Conservation (phyloP, 2,113 vertebrate genomes). For the Glaucidium brasilianum region DNA sequence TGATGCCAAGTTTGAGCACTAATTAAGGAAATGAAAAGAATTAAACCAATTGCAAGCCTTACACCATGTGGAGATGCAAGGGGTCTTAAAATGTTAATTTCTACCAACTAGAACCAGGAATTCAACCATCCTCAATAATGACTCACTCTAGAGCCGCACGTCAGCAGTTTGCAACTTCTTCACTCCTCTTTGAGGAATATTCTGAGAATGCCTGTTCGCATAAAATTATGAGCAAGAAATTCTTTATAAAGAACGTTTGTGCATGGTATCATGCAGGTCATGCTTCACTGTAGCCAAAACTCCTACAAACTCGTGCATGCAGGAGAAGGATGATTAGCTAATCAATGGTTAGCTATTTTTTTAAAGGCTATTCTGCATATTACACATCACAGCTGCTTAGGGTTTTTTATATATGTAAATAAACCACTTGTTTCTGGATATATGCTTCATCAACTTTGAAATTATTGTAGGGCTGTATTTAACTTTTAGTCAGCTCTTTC, state of each 20-base stretch:
- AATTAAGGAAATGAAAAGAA: slow-evolving; percentile 45
- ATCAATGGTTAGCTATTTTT: background rate
- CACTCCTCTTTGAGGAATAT: background rate
- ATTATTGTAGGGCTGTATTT: background rate
- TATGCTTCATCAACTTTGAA: background rate
- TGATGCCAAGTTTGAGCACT: background rate
- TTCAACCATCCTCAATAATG: background rate
- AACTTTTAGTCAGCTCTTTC: background rate
- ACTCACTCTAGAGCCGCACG: background rate
- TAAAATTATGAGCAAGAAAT: background rate
- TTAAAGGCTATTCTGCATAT: background rate
- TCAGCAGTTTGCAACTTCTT: background rate
- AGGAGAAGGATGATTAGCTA: background rate
- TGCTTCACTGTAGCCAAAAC: background rate
- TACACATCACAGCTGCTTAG: background rate
- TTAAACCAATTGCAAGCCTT: slow-evolving; percentile 24
- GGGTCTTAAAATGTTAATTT: background rate
- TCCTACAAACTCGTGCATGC: background rate
- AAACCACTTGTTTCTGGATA: background rate
- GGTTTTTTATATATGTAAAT: background rate
- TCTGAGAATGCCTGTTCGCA: background rate
- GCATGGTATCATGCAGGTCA: background rate
- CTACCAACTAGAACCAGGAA: background rate
- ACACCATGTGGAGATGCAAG: background rate
- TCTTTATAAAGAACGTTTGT: background rate